These are phyloP conservation scores for Daubentonia madagascariensis DNA, from an alignment of 2,113 vertebrate genomes.

Conservation along the genomic window DNA sequence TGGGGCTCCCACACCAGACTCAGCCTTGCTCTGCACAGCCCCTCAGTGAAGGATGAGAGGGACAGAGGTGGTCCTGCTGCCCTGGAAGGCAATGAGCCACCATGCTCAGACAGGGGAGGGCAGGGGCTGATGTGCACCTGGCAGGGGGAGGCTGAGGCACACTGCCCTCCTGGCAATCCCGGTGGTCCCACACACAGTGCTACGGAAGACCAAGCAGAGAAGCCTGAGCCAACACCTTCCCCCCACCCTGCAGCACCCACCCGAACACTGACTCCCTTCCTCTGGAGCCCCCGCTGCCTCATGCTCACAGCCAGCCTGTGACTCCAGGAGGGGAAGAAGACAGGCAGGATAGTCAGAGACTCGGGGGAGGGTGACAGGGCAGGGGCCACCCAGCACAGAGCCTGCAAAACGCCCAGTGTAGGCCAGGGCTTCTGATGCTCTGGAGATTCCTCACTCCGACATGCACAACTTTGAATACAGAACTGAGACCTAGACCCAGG, in stretches of 20 bases:
- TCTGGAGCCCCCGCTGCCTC: neutral
- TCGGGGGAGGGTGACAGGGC: neutral
- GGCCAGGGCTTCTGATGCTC: neutral
- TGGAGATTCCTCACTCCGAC: neutral
- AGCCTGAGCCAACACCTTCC: neutral
- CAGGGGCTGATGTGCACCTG: neutral
- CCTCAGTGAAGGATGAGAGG: neutral
- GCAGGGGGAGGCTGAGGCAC: neutral
- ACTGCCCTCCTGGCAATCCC: neutral
- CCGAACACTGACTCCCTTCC: neutral
- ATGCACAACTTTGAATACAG: neutral
- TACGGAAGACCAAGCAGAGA: neutral
- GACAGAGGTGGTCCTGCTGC: neutral
- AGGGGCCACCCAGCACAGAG: neutral
- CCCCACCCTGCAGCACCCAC: neutral
- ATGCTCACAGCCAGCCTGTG: neutral
- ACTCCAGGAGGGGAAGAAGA: neutral
- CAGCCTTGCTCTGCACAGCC: neutral
- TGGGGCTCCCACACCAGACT: neutral
- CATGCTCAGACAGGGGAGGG: neutral
- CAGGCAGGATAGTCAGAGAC: neutral
- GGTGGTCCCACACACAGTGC: neutral
- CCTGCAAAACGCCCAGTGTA: rapidly evolving
- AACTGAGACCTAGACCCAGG: neutral
- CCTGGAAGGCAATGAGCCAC: neutral